Evolutionary conservation across 2,113 vertebrate genomes (phyloP).

Genomic region (Trichechus manatus): DNA sequence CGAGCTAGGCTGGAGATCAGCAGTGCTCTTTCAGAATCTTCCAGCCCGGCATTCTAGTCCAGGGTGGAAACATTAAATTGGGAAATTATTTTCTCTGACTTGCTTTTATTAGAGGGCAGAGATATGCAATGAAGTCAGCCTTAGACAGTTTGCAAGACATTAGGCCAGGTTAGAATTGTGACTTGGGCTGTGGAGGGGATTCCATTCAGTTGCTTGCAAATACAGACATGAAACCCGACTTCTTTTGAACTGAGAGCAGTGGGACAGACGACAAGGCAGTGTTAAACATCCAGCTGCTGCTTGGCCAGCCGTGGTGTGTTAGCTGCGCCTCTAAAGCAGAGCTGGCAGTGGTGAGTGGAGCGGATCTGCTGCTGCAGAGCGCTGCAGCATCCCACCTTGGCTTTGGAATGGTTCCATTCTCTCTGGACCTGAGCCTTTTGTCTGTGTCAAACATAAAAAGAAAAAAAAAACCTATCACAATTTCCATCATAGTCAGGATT

Average conservation of each 20-base stretch:
- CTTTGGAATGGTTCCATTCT: not conserved
- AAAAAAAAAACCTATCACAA: not conserved
- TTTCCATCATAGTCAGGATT: not conserved
- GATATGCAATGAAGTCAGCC: not conserved
- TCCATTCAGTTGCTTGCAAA: not conserved
- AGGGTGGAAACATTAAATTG: not conserved
- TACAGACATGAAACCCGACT: not conserved
- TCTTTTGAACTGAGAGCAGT: not conserved
- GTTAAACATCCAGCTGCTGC: not conserved
- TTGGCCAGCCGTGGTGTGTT: no score
- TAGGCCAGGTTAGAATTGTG: not conserved
- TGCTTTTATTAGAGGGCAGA: slow-evolving; percentile 25
- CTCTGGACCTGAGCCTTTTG: not conserved
- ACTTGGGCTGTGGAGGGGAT: not conserved
- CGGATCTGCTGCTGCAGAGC: no score
- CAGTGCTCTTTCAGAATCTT: not conserved
- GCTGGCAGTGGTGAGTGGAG: no score
- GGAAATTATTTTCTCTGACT: not conserved
- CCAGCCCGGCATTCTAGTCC: not conserved
- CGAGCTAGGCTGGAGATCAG: not conserved
- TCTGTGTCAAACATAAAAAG: not conserved
- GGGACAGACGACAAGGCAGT: not conserved
- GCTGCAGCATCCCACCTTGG: rapidly evolving
- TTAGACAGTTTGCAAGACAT: not conserved
- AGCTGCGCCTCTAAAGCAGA: no score